Conservation (phyloP, 2,797 vertebrate species). For the Phalanger gymnotis region DNA sequence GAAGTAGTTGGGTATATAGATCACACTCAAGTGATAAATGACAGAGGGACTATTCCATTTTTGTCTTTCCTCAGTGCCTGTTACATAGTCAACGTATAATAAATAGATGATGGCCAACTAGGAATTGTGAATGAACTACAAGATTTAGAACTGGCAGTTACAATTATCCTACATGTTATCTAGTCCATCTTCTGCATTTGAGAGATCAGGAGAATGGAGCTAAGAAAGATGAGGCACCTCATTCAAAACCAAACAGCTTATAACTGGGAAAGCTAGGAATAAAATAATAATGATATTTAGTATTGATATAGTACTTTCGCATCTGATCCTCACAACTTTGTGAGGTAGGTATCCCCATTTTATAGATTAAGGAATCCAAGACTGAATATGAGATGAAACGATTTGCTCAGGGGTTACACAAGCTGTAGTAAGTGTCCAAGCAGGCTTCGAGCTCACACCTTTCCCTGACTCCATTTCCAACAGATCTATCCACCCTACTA, state of each 20-base stretch:
- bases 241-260: background rate
- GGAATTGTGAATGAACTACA: background rate
- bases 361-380: background rate
- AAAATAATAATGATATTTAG: background rate
- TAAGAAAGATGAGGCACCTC: background rate
- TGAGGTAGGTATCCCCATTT: background rate
- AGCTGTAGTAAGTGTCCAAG: background rate
- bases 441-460: background rate
- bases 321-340: background rate
- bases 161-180: background rate
- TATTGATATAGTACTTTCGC: background rate
- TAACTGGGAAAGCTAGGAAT: background rate
- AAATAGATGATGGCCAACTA: background rate
- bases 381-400: background rate
- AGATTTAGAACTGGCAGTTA: background rate
- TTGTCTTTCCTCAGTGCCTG: background rate
- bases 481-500: background rate
- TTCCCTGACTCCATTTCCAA: background rate
- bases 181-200: background rate
- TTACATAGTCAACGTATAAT: background rate
- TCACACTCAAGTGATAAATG: no score
- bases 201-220: background rate
- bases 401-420: background rate
- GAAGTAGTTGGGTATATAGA: background rate
- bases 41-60: background rate